Evolutionary conservation across 2,797 vertebrate genomes (phyloP).

Genomic region (Darevskia mixta): DNA sequence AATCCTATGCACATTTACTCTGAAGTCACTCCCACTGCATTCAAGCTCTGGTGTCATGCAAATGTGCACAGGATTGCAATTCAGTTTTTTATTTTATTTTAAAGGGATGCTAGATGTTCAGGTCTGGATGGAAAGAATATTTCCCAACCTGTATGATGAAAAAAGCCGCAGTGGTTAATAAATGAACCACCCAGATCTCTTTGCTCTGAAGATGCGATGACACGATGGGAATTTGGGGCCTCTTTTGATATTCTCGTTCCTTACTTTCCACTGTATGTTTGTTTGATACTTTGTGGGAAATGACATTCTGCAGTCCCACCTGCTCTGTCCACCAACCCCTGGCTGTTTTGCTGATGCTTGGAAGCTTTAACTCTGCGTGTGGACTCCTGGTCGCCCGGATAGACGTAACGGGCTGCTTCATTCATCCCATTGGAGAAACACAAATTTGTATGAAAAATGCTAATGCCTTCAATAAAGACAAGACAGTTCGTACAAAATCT

Average conservation of each 20-base stretch:
- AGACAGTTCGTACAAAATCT: not conserved
- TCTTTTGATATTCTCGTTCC: not conserved
- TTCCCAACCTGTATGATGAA: not conserved
- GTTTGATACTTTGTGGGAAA: not conserved
- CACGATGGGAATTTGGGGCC: not conserved
- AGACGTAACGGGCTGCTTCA: not conserved
- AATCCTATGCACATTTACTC: not conserved
- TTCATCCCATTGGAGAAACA: not conserved
- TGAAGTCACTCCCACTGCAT: not conserved
- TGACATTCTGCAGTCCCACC: not conserved
- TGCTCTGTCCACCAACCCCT: not conserved
- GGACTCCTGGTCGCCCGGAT: not conserved
- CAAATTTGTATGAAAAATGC: constrained; percentile 22
- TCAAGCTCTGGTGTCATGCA: not conserved
- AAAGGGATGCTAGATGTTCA: not conserved
- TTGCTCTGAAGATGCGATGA: not conserved
- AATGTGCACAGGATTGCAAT: not conserved
- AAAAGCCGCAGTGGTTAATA: not conserved
- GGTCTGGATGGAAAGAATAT: not conserved
- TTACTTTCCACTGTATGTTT: not conserved
- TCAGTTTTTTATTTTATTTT: not conserved
- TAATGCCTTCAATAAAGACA: constrained; percentile 23
- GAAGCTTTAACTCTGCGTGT: not conserved
- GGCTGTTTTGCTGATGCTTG: not conserved
- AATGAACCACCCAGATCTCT: no score